Evolutionary conservation across 2,888 invertebrate genomes (phyloP).

Genomic region (Macropis europaea): DNA sequence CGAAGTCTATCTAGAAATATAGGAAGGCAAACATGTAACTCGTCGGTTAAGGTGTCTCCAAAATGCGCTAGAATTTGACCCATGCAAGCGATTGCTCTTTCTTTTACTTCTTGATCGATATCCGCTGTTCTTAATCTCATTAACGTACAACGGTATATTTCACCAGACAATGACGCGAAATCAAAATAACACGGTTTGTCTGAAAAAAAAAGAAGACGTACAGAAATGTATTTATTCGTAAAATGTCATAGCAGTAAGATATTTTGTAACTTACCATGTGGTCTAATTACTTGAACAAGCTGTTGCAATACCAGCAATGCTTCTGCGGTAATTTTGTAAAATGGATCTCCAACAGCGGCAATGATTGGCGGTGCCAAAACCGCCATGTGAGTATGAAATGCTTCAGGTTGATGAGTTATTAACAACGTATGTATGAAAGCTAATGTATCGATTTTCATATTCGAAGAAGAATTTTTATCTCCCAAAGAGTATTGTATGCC

Average conservation of each 20-base stretch:
- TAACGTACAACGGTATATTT: constrained; percentile 92
- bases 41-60: constrained; percentile 90
- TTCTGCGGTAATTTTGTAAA: constrained; percentile 99
- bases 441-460: constrained; percentile 98
- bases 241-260: constrained; percentile 25
- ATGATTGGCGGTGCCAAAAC: constrained; percentile 92
- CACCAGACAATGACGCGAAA: constrained; percentile 88
- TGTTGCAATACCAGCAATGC: constrained; percentile 96
- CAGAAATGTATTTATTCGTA: neutral
- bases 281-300: constrained; percentile 95
- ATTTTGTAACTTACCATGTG: constrained; percentile 83
- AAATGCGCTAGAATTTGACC: constrained; percentile 96
- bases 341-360: constrained; percentile 94
- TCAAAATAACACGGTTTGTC: constrained; percentile 84
- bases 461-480: constrained; percentile 96
- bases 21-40: constrained; percentile 92
- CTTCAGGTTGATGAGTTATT: constrained; percentile 88
- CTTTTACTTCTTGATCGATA: constrained; percentile 99
- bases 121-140: constrained; percentile 95
- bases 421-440: constrained; percentile 93
- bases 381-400: constrained; percentile 90
- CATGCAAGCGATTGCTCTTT: constrained; percentile 97
- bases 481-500: constrained; percentile 94
- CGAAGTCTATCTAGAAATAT: constrained; percentile 96
- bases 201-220: constrained; percentile 44